Evolutionary conservation across 2,113 vertebrate genomes (phyloP).

Genomic region (Phainopepla nitens): DNA sequence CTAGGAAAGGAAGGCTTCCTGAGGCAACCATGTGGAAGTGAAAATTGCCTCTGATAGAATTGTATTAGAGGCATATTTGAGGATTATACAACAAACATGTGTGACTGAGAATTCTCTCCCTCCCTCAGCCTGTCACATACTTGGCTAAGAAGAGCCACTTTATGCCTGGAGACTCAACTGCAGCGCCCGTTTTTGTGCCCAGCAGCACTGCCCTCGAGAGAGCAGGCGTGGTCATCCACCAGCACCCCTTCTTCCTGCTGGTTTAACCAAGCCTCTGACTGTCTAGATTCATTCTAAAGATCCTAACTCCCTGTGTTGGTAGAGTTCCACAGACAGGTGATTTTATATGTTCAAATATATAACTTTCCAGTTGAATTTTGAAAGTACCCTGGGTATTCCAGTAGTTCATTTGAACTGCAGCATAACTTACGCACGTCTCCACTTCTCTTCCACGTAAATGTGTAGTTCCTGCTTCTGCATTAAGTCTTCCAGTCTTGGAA

Average conservation of each 20-base stretch:
- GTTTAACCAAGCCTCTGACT: background rate
- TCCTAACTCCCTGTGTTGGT: background rate
- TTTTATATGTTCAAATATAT: background rate
- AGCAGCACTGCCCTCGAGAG: accelerated
- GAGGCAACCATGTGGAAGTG: background rate
- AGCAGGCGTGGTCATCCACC: background rate
- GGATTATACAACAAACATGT: background rate
- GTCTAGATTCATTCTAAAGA: background rate
- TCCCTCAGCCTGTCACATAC: background rate
- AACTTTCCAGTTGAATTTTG: background rate
- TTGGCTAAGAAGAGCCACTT: background rate
- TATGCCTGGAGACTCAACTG: background rate
- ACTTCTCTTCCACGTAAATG: background rate
- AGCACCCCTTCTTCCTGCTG: background rate
- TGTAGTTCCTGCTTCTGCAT: background rate
- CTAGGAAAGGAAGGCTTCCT: background rate
- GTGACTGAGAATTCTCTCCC: background rate
- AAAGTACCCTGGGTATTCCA: background rate
- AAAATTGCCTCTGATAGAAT: background rate
- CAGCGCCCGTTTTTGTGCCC: background rate
- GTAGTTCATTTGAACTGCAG: background rate
- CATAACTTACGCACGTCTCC: background rate
- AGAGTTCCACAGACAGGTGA: background rate
- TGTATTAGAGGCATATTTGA: background rate
- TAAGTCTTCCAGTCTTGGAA: background rate